Conservation (phyloP, 2,113 vertebrate species). For the Bujurquina vittata region DNA sequence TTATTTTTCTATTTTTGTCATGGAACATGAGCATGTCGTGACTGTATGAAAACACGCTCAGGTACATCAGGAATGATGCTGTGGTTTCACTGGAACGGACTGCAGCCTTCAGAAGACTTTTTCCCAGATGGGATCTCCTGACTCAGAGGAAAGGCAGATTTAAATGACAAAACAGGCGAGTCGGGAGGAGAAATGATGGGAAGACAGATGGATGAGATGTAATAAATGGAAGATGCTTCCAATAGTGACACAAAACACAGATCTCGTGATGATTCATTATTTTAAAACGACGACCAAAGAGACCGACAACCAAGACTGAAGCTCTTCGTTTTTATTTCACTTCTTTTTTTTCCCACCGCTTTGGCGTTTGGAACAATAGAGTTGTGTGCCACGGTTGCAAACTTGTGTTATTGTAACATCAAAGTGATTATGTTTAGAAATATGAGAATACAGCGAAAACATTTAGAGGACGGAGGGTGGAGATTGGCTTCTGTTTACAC, state of each 20-base stretch:
- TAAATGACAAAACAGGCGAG: slow-evolving; percentile 47
- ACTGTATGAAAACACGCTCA: slow-evolving; percentile 18
- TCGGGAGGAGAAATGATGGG: slow-evolving; percentile 8
- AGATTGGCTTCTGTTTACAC: slow-evolving; percentile 46
- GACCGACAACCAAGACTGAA: not conserved
- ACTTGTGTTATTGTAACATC: slow-evolving; percentile 23
- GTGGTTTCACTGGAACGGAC: slow-evolving; percentile 29
- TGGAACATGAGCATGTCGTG: slow-evolving; percentile 22
- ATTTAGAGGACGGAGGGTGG: not conserved
- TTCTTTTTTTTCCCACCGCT: not conserved
- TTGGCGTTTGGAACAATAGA: not conserved
- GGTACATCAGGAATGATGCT: slow-evolving; percentile 17
- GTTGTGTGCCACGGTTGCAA: not conserved
- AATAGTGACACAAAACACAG: slow-evolving; percentile 14
- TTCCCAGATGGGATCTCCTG: slow-evolving; percentile 51
- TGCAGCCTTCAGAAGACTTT: slow-evolving; percentile 30
- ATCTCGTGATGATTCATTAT: slow-evolving; percentile 2
- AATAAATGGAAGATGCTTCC: slow-evolving; percentile 38
- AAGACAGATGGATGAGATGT: slow-evolving; percentile 14
- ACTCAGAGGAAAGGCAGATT: slow-evolving; percentile 26
- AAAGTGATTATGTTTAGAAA: slow-evolving; percentile 54
- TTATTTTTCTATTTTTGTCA: not conserved
- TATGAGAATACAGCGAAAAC: slow-evolving; percentile 17
- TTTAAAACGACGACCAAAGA: slow-evolving; percentile 12
- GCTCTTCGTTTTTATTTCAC: slow-evolving; percentile 10